Base-by-base conservation (phyloP, 1,140 invertebrate genomes). In the Coptotermes formosanus region DNA sequence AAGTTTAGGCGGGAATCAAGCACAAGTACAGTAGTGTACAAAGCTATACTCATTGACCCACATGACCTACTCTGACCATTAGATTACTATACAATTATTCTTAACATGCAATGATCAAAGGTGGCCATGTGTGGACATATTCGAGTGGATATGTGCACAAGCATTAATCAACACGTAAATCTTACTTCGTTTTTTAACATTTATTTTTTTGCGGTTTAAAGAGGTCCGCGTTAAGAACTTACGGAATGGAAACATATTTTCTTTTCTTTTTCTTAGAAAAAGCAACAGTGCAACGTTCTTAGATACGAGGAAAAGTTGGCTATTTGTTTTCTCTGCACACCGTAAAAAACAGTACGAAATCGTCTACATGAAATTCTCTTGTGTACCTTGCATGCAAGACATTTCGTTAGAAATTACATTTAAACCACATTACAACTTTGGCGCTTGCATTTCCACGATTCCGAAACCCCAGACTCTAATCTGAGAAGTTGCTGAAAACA, bases 301-400 rank as follows among this genome's bases (percentile, higher is more conserved):
- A 75, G 30, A 64, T 8, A 23, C 25, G 59, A 23, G 25, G 64
- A 75, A 75, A 75, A 75, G 64, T 75, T 75, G 64, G 64, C 64
- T 64, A 30, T 19, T 19, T 55, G 12, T 55, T 55, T 48, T 55
- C 52, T 30, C 30, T 64, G 83, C 83, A 84, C 45, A 84, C 83
- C 59, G 83, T 84, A 84, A 48, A 84, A 84, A 84, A 84, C 45
- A 38, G 83, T 84, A 84, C 38, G 83, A 84, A 84, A 84, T 84
- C 25, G 16, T 23, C 83, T 84, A 84, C 32, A 55, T 21, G 59
- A 32, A 84, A 32, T 16, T 25, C 43, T 84, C 59, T 84, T 32
- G 43, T 23, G 12, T 84, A 32, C 55, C 55, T 84, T 32, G 44
- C 48, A 75, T 3, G n/a, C 64, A 75, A 75, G n/a, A 75, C n/a